These are phyloP conservation scores for Megalops atlanticus DNA, from an alignment of 2,113 vertebrate genomes.

Conservation along the genomic window DNA sequence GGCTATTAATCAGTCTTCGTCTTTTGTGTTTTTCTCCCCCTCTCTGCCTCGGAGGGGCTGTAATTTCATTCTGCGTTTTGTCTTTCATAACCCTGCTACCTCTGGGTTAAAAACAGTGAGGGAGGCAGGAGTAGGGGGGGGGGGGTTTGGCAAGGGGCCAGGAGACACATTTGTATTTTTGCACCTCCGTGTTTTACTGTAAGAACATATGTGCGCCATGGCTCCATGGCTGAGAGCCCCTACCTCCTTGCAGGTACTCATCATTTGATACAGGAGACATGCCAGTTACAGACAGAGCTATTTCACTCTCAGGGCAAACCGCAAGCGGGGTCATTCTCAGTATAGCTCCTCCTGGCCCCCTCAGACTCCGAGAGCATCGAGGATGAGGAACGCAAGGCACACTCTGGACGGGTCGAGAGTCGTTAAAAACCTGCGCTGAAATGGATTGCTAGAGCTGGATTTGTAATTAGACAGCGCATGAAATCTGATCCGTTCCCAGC, in stretches of 20 bases:
- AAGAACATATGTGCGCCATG: not conserved
- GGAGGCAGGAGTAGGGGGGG: not conserved
- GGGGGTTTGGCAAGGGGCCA: slow-evolving; percentile 11
- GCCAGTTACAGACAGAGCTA: not conserved
- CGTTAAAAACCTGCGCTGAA: slow-evolving; percentile 30
- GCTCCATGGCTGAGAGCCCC: not conserved
- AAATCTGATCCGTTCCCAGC: slow-evolving; percentile 8
- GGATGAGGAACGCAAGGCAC: slow-evolving; percentile 44
- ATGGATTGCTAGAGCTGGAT: slow-evolving; percentile 29
- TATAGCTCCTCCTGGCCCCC: not conserved
- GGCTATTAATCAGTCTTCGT: slow-evolving; percentile 18
- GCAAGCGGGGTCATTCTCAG: not conserved
- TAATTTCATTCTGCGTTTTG: not conserved
- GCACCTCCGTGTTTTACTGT: slow-evolving; percentile 9
- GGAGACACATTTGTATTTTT: slow-evolving; percentile 32
- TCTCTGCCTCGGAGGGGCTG: not conserved
- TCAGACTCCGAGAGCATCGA: slow-evolving; percentile 15
- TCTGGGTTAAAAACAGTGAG: not conserved
- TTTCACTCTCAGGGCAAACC: not conserved
- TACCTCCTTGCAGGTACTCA: not conserved
- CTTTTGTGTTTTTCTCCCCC: not conserved
- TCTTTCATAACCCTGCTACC: slow-evolving; percentile 9
- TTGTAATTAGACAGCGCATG: slow-evolving; percentile 30
- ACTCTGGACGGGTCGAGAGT: slow-evolving; percentile 37
- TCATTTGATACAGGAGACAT: not conserved